Evolutionary conservation across 2,888 invertebrate genomes (phyloP).

Genomic region (Ferdinandea cuprea): DNA sequence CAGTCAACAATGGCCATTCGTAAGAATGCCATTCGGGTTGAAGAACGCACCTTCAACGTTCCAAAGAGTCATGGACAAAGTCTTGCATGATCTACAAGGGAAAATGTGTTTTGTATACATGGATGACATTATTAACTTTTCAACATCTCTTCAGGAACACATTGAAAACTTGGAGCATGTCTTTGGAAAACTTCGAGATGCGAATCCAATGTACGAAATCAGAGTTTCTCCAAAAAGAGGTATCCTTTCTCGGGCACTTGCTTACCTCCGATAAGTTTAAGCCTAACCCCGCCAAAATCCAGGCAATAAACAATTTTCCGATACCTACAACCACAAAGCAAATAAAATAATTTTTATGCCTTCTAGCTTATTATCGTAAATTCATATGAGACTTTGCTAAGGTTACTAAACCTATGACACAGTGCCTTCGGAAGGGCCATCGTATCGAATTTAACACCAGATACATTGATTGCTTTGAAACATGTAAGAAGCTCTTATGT

Average conservation of each 20-base stretch:
- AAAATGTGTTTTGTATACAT: slow-evolving; percentile 22
- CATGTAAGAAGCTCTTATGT: slow-evolving; percentile 51
- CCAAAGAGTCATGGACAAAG: slow-evolving; percentile 7
- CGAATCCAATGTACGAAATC: slow-evolving; percentile 74
- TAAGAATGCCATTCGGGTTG: slow-evolving; percentile 27
- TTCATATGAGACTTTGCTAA: slow-evolving; percentile 70
- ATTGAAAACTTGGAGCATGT: slow-evolving; percentile 60
- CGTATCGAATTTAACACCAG: neutral
- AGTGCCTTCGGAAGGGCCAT: slow-evolving; percentile 43
- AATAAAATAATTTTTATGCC: slow-evolving; percentile 65
- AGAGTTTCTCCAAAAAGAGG: slow-evolving; percentile 76
- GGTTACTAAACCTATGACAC: slow-evolving; percentile 63
- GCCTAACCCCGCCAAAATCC: slow-evolving; percentile 71
- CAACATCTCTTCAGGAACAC: too few species aligned
- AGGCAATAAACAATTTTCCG: slow-evolving; percentile 30
- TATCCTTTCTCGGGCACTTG: slow-evolving; percentile 78
- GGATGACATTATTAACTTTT: slow-evolving; percentile 17
- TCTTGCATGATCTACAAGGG: neutral
- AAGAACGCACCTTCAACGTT: slow-evolving; percentile 17
- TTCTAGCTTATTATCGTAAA: slow-evolving; percentile 67
- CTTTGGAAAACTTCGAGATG: slow-evolving; percentile 73
- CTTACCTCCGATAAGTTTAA: slow-evolving; percentile 71
- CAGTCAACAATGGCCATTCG: neutral
- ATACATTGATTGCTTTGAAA: slow-evolving; percentile 43
- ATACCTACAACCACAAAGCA: slow-evolving; percentile 41